phyloP scores from a whole-genome alignment of 2,888 invertebrate genomes.

The Choreutis nemorana region DNA sequence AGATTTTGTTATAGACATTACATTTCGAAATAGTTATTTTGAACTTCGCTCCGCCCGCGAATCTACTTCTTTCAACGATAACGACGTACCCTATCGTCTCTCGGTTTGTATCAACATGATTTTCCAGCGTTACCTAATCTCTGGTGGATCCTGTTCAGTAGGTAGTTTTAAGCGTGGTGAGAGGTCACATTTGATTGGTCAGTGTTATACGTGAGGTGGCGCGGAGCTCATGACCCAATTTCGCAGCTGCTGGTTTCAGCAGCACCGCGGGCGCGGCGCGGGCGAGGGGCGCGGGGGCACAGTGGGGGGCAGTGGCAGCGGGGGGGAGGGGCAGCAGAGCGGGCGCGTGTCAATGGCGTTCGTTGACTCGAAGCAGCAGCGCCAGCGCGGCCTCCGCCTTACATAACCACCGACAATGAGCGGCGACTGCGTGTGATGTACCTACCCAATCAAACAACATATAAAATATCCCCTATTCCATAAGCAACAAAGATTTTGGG shows the following conservation, averaged over 20 bases:
- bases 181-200: constrained; percentile 35
- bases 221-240: constrained; percentile 62
- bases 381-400: constrained; percentile 61
- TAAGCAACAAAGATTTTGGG: no score
- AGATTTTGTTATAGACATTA: no score
- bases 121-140: no score
- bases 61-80: no score
- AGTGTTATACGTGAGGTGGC: constrained; percentile 44
- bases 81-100: no score
- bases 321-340: constrained; percentile 28
- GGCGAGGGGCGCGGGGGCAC: constrained; percentile 14
- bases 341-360: constrained; percentile 64
- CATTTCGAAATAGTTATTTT: no score
- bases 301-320: constrained; percentile 12
- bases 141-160: no score
- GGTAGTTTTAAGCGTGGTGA: constrained; percentile 21
- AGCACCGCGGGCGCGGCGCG: constrained; percentile 38
- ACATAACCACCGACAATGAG: constrained; percentile 64
- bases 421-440: constrained; percentile 50
- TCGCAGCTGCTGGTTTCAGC: constrained; percentile 65
- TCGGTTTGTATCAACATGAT: no score
- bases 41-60: no score
- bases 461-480: no score
- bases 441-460: no score
- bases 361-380: constrained; percentile 61